These are phyloP conservation scores for Mormyrus iriodes DNA, from an alignment of 2,113 vertebrate species.

Conservation along the genomic window DNA sequence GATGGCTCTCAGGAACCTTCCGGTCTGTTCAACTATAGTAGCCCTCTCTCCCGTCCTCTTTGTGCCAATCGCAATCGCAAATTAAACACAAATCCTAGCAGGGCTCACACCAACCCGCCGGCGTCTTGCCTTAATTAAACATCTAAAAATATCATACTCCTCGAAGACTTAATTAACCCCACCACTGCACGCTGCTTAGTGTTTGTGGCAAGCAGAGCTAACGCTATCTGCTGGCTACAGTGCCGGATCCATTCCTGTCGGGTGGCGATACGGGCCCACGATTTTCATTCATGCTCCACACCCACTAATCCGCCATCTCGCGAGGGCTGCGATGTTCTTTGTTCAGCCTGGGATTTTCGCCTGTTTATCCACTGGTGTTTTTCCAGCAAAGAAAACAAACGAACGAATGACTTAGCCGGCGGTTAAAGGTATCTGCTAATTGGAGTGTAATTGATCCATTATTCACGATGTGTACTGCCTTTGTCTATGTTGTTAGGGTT, in stretches of 20 bases:
- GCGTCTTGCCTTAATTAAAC: slow-evolving; percentile 63
- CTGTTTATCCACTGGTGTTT: not conserved
- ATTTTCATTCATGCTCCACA: not conserved
- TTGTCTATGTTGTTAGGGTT: not conserved
- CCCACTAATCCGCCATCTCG: slow-evolving; percentile 17
- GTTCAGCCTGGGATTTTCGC: slow-evolving; percentile 15
- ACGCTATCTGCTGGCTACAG: not conserved
- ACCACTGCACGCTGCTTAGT: slow-evolving; percentile 37
- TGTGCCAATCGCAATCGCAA: slow-evolving; percentile 53
- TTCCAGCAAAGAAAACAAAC: not conserved
- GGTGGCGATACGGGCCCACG: not conserved
- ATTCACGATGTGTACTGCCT: slow-evolving; percentile 17
- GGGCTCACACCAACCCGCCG: slow-evolving; percentile 55
- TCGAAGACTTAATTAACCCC: slow-evolving; percentile 70
- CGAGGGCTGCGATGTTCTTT: not conserved
- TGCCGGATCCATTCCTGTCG: slow-evolving; percentile 26
- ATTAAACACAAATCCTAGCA: slow-evolving; percentile 54
- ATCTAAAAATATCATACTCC: slow-evolving; percentile 69
- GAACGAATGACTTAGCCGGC: not conserved
- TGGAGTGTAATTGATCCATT: slow-evolving; percentile 37
- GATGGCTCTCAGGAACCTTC: slow-evolving; percentile 15
- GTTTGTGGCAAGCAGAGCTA: slow-evolving; percentile 29
- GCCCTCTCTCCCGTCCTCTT: slow-evolving; percentile 23
- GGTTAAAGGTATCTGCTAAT: slow-evolving; percentile 21
- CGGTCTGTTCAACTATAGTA: not conserved